Conservation (phyloP, 2,797 vertebrate species). For the Atherinosoma microstoma region DNA sequence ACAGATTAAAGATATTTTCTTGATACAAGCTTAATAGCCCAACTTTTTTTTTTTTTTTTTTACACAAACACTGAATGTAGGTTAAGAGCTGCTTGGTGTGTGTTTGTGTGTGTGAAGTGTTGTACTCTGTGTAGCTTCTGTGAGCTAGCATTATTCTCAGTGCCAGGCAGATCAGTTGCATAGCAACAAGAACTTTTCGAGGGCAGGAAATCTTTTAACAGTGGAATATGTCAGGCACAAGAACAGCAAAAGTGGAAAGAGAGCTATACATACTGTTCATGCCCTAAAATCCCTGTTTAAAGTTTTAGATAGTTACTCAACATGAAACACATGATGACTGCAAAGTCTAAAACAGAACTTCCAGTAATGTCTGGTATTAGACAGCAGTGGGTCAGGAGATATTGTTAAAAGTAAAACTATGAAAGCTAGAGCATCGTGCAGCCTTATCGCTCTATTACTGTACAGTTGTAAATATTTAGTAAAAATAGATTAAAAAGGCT, state of each 20-base stretch:
- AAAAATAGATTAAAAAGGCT: too few relatives aligned
- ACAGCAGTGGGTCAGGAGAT: neutral
- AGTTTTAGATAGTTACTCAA: slow-evolving; percentile 5
- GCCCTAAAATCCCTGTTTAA: slow-evolving; percentile 8
- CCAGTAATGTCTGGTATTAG: neutral
- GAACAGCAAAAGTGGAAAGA: slow-evolving; percentile 57
- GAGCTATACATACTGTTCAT: slow-evolving; percentile 37
- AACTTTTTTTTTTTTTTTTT: neutral
- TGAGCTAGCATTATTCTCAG: slow-evolving; percentile 75
- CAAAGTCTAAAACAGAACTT: neutral
- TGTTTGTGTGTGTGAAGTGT: slow-evolving; percentile 26
- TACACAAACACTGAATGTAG: slow-evolving; percentile 61
- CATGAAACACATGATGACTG: neutral
- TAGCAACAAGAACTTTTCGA: slow-evolving; percentile 86
- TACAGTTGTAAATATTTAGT: neutral
- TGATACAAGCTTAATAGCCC: slow-evolving; percentile 42
- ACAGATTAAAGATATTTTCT: slow-evolving; percentile 59
- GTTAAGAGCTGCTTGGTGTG: slow-evolving; percentile 51
- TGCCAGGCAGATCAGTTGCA: slow-evolving; percentile 85
- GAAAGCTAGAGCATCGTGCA: neutral
- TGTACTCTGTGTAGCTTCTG: slow-evolving; percentile 58
- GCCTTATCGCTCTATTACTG: neutral
- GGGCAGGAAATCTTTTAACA: slow-evolving; percentile 80
- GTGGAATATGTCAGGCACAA: slow-evolving; percentile 80
- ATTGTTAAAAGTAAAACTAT: slow-evolving; percentile 3